phyloP scores from a whole-genome alignment of 2,113 vertebrate species.

The Microtus oregoni region DNA sequence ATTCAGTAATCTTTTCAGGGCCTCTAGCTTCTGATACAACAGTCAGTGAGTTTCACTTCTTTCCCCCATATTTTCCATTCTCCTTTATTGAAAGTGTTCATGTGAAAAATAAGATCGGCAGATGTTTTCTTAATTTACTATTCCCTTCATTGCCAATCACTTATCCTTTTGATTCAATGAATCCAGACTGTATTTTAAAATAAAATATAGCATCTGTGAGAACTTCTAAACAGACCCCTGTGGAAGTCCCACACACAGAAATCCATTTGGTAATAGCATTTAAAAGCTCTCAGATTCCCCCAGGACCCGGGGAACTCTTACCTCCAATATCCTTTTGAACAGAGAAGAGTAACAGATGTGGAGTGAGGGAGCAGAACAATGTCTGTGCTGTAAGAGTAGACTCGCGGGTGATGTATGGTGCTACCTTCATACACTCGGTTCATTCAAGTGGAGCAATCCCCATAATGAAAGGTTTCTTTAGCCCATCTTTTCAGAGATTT shows the following conservation, averaged over 20 bases:
- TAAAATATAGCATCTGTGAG: constrained; percentile 56
- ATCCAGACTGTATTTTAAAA: constrained; percentile 59
- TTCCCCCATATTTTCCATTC: neutral
- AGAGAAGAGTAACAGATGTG: constrained; percentile 68
- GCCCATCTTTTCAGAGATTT: neutral
- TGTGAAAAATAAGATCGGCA: constrained; percentile 9
- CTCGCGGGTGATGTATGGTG: neutral
- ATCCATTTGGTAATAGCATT: constrained; percentile 70
- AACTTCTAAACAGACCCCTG: constrained; percentile 48
- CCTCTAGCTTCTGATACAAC: neutral
- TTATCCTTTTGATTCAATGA: constrained; percentile 50
- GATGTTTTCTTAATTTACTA: constrained; percentile 13
- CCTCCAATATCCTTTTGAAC: constrained; percentile 69
- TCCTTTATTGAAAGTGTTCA: neutral
- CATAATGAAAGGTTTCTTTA: neutral
- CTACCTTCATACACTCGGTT: neutral
- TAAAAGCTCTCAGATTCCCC: constrained; percentile 55
- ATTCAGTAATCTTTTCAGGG: neutral
- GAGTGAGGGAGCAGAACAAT: constrained; percentile 17
- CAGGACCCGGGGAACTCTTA: constrained; percentile 41
- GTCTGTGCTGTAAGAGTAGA: neutral
- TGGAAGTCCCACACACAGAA: constrained; percentile 69
- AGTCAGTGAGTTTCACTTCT: neutral
- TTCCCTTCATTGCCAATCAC: neutral
- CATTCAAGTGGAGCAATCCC: neutral